Evolutionary conservation across 2,888 invertebrate species (phyloP).

Genomic region (Drosophila basisetae): DNA sequence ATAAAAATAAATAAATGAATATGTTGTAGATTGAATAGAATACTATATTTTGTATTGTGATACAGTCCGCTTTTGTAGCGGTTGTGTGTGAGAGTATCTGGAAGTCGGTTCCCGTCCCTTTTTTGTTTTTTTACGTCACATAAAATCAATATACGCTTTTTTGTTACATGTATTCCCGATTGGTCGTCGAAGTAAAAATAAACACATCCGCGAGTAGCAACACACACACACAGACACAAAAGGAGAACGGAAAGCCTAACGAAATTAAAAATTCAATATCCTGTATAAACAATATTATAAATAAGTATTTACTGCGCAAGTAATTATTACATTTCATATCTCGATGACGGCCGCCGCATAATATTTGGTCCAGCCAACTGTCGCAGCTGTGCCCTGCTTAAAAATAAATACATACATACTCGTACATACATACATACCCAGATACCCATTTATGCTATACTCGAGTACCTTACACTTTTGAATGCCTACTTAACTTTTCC

Average conservation of each 20-base stretch:
- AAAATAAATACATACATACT: slow-evolving; percentile 14
- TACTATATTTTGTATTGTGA: not conserved
- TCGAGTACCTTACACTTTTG: slow-evolving; percentile 23
- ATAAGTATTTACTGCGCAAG: slow-evolving; percentile 70
- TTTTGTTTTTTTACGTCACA: slow-evolving; percentile 20
- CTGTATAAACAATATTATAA: slow-evolving; percentile 76
- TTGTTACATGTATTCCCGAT: slow-evolving; percentile 23
- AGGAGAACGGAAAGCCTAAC: slow-evolving; percentile 30
- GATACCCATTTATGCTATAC: slow-evolving; percentile 4
- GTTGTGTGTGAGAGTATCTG: slow-evolving; percentile 5
- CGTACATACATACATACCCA: not conserved
- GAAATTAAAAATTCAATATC: slow-evolving; percentile 80
- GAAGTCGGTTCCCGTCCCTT: not conserved
- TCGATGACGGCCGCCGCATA: slow-evolving; percentile 18
- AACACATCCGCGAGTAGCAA: slow-evolving; percentile 7
- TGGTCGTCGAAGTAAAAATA: slow-evolving; percentile 18
- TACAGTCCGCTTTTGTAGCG: not conserved
- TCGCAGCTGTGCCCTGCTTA: slow-evolving; percentile 60
- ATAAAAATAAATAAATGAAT: not conserved
- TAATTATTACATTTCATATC: slow-evolving; percentile 69
- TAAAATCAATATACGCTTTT: slow-evolving; percentile 48
- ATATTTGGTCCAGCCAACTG: slow-evolving; percentile 33
- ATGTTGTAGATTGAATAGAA: not conserved
- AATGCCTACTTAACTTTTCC: slow-evolving; percentile 59
- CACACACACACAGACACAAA: not conserved